phyloP scores from a whole-genome alignment of 2,797 vertebrate genomes.

The Danio albolineatus region DNA sequence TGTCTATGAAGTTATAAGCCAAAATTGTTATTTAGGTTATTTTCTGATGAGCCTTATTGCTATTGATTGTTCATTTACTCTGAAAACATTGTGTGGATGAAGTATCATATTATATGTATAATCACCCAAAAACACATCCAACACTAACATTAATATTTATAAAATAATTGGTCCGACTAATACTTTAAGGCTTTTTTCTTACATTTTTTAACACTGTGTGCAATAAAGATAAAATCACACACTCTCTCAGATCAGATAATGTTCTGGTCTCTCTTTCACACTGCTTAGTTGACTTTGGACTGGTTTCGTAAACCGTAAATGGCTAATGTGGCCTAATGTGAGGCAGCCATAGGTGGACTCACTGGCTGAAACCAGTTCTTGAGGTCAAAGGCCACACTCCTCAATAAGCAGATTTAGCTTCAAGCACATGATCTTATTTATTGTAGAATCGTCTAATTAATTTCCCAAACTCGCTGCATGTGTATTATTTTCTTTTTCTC shows the following conservation, averaged over 20 bases:
- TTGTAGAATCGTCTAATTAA: neutral
- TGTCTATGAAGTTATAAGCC: neutral
- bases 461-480: neutral
- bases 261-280: conserved; percentile 29
- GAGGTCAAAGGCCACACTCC: conserved; percentile 61
- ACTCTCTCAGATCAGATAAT: neutral
- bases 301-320: conserved; percentile 54
- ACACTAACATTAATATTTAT: neutral
- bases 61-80: neutral
- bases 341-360: conserved; percentile 53
- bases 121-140: neutral
- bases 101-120: neutral
- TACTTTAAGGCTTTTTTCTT: neutral
- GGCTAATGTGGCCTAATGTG: conserved; percentile 36
- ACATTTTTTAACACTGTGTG: neutral
- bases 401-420: conserved; percentile 1
- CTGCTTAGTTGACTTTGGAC: conserved; percentile 64
- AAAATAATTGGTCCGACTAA: neutral
- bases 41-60: neutral
- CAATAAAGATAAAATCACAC: conserved; percentile 22
- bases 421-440: neutral
- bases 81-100: neutral
- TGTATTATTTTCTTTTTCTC: no score
- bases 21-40: neutral
- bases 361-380: conserved; percentile 67